Evolutionary conservation across 2,113 vertebrate genomes (phyloP), one percentile per base, ranked within the genome.

Genomic region (Fulica atra): DNA sequence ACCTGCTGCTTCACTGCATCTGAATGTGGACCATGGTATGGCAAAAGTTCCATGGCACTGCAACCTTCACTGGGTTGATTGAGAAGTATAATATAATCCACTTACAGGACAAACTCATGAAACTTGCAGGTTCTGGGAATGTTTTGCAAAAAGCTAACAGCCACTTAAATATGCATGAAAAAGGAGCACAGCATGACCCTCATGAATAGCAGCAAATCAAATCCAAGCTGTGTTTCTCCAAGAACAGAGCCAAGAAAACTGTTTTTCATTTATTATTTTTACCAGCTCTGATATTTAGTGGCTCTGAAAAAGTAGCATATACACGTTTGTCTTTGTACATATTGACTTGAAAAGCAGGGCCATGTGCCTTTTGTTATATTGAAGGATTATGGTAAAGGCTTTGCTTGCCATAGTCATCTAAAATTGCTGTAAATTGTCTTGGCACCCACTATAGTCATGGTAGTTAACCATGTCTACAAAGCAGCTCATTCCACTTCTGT

Each of bases 181-280:
- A 93, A 87, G 73, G 73, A 96, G 86, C 92, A 85, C 86, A 95
- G 88, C 46, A 0, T 97, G 96, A 96, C 92, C 91, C 88, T 93
- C 28, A 40, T 86, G 77, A 91, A 94, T 76, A 94, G 86, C 69
- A 92, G 76, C 69, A 90, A 93, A 94, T 86, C 80, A 93, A 86
- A 93, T 81, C 86, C n/a, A 77, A 79, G 48, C 77, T 81, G 69
- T 80, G 79, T 71, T 94, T 88, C 72, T 93, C 48, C 9, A 72
- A 81, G 92, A 96, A n/a, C 73, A 50, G 72, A 76, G 78, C 36
- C 36, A 70, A 74, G 66, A 84, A 89, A 78, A 74, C 13, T 35
- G 66, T 13, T 77, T 86, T 89, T 89, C 65, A 73, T 59, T 83
- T 64, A 21, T 88, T 88, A 25, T 89, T 86, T 92, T 84, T 89